These are phyloP conservation scores for Neoitamus cyanurus DNA, from an alignment of 2,888 invertebrate species.

Conservation along the genomic window DNA sequence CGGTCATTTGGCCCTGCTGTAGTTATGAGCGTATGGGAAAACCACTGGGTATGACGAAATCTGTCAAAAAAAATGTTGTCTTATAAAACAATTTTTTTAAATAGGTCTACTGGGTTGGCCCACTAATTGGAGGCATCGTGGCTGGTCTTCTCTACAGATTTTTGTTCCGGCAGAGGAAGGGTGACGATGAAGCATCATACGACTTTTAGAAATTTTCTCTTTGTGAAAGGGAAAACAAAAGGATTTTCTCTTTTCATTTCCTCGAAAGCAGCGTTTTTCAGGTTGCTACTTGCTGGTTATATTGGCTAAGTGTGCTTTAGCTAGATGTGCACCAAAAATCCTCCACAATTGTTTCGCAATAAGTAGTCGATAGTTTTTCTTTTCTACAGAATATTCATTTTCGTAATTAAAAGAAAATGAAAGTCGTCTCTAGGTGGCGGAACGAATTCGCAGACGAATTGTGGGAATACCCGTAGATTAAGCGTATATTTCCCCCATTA, in stretches of 20 bases:
- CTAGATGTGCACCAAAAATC: conserved; percentile 38
- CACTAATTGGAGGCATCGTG: conserved; percentile 79
- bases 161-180: conserved; percentile 77
- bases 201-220: conserved; percentile 71
- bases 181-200: conserved; percentile 80
- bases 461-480: background rate
- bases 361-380: conserved; percentile 32
- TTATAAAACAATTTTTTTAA: background rate
- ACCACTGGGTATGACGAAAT: conserved; percentile 79
- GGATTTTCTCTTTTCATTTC: background rate
- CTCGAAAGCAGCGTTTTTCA: conserved; percentile 6
- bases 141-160: conserved; percentile 81
- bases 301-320: conserved; percentile 40
- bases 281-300: conserved; percentile 20
- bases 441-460: background rate
- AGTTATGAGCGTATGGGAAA: conserved; percentile 77
- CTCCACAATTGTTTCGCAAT: background rate
- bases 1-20: conserved; percentile 89
- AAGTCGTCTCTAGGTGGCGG: conserved; percentile 26
- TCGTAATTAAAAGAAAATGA: background rate
- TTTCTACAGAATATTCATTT: conserved; percentile 15
- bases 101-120: conserved; percentile 91
- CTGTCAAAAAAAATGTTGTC: background rate
- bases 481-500: background rate
- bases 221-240: background rate